Conservation (phyloP, 2,888 invertebrate species). For the Morpho helenor region DNA sequence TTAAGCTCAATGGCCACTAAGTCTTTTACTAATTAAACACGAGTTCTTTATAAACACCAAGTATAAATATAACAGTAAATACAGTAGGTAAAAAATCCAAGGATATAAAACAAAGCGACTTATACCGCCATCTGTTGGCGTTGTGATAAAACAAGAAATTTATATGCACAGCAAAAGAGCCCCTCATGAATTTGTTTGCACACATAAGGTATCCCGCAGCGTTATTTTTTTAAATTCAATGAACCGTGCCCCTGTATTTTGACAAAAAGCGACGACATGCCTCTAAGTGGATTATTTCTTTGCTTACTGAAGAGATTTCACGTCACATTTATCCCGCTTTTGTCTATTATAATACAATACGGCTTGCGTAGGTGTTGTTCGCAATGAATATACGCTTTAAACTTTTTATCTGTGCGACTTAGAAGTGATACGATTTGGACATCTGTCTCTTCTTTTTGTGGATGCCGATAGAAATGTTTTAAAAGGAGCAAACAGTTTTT, state of each 20-base stretch:
- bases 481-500: conserved; percentile 50
- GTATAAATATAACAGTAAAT: neutral
- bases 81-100: neutral
- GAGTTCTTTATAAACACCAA: neutral
- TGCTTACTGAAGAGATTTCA: conserved; percentile 59
- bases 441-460: conserved; percentile 62
- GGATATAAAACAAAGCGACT: conserved; percentile 18
- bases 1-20: too few species aligned
- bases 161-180: conserved; percentile 5
- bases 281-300: conserved; percentile 75
- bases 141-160: conserved; percentile 21
- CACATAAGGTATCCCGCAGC: conserved; percentile 66
- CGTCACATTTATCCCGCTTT: conserved; percentile 67
- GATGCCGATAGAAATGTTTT: conserved; percentile 33
- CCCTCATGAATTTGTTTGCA: conserved; percentile 55
- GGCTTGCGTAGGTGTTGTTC: conserved; percentile 69
- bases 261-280: conserved; percentile 69
- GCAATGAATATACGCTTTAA: conserved; percentile 58
- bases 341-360: conserved; percentile 57
- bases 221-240: conserved; percentile 70
- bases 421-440: conserved; percentile 49
- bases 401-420: conserved; percentile 48
- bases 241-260: conserved; percentile 60
- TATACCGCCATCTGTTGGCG: conserved; percentile 49
- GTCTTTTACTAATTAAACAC: too few species aligned